phyloP scores from a whole-genome alignment of 2,797 vertebrate genomes.

The Bradypodion pumilum region DNA sequence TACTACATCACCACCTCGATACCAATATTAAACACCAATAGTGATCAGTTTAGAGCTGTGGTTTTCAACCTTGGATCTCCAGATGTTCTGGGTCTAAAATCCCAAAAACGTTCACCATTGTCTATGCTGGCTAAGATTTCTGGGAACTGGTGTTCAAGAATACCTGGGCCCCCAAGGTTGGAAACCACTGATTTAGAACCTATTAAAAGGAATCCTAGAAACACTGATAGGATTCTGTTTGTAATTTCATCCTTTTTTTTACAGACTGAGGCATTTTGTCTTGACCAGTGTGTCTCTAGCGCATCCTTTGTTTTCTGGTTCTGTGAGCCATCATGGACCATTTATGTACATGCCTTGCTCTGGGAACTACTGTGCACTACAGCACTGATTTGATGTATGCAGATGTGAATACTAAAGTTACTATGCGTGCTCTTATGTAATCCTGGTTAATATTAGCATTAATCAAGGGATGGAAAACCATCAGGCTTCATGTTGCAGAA shows the following conservation, averaged over 20 bases:
- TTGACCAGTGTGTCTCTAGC: background rate
- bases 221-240: background rate
- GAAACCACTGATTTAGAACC: too few relatives aligned
- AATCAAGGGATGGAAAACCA: background rate
- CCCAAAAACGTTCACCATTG: too few relatives aligned
- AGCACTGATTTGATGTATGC: conserved; percentile 22
- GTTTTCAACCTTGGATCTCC: too few relatives aligned
- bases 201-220: background rate
- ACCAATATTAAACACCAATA: background rate
- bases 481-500: background rate
- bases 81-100: too few relatives aligned
- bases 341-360: background rate
- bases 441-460: conserved; percentile 34
- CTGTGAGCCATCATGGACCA: background rate
- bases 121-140: too few relatives aligned
- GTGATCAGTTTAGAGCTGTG: too few relatives aligned
- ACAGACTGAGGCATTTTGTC: background rate
- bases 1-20: too few relatives aligned
- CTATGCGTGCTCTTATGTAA: conserved; percentile 15
- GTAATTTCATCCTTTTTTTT: background rate
- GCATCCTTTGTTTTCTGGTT: conserved; percentile 17
- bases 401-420: conserved; percentile 4
- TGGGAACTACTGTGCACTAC: background rate
- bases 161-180: too few relatives aligned
- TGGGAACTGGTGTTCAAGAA: too few relatives aligned